These are phyloP conservation scores for Hyaena hyaena DNA, from an alignment of 2,113 vertebrate species.

Conservation along the genomic window DNA sequence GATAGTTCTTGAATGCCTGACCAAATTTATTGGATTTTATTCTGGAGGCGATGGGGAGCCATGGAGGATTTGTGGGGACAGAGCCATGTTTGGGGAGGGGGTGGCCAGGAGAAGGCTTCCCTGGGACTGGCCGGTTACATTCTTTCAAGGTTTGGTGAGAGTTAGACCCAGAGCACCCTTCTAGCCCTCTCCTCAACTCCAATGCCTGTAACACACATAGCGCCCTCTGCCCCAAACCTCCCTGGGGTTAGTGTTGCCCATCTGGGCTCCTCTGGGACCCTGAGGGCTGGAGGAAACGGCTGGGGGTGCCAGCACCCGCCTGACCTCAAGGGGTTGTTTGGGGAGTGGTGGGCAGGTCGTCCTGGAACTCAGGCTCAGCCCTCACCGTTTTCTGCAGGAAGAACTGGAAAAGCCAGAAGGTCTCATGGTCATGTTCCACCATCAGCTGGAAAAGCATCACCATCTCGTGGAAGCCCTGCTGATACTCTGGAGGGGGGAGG, in stretches of 20 bases:
- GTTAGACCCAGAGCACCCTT: background rate
- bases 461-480: conserved; percentile 81
- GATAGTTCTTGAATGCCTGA: background rate
- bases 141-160: background rate
- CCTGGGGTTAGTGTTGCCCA: background rate
- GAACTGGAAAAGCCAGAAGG: conserved; percentile 82
- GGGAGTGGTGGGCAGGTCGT: rapidly evolving
- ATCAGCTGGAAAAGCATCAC: conserved; percentile 79
- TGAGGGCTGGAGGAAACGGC: background rate
- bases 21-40: background rate
- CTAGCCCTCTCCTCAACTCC: background rate
- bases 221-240: too few species aligned
- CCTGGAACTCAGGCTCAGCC: background rate
- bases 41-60: background rate
- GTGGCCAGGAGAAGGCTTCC: background rate
- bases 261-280: background rate
- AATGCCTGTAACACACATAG: background rate
- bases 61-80: background rate
- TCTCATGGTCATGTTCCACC: conserved; percentile 67
- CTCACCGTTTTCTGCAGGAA: conserved; percentile 82
- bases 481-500: conserved; percentile 67
- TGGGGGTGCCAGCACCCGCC: background rate
- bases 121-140: background rate
- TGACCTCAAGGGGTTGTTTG: background rate
- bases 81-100: background rate